phyloP scores from a whole-genome alignment of 2,888 invertebrate species.

The Leptopilina myrica region DNA sequence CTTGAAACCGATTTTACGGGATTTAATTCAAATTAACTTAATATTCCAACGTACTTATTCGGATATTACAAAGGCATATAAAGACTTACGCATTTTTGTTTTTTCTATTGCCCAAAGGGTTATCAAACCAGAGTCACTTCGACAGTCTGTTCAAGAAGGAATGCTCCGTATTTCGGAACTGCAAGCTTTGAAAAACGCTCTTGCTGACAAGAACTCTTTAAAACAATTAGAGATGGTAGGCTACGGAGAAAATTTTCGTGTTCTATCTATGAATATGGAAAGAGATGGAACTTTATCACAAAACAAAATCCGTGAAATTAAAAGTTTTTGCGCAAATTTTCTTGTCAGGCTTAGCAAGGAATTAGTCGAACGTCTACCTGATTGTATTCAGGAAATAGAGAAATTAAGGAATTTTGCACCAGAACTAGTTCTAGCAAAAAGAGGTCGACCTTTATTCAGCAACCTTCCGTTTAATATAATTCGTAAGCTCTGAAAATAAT shows the following conservation, averaged over 20 bases:
- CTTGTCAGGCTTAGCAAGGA: background rate
- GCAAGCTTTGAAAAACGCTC: background rate
- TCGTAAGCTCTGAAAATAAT: background rate
- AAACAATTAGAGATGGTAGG: background rate
- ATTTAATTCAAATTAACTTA: conserved; percentile 7
- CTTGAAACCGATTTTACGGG: background rate
- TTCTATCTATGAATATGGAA: background rate
- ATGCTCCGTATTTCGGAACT: background rate
- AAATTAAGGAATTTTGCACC: background rate
- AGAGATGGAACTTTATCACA: background rate
- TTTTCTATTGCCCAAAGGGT: background rate
- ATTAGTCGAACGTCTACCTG: background rate
- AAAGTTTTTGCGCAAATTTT: background rate
- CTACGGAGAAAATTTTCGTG: background rate
- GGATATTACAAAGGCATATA: background rate
- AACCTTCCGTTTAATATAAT: background rate
- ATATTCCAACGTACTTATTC: background rate
- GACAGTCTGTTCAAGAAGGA: background rate
- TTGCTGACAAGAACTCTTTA: background rate
- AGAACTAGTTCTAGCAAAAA: background rate
- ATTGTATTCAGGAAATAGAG: background rate
- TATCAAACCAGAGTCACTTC: conserved; percentile 6
- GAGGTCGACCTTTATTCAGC: background rate
- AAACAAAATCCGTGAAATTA: background rate
- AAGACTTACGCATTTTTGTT: background rate